Percentiles rank a stretch among this genome's conserved stretches.
phyloP scores from a whole-genome alignment of 2,797 vertebrate genomes.

The Serranus cabrilla region DNA sequence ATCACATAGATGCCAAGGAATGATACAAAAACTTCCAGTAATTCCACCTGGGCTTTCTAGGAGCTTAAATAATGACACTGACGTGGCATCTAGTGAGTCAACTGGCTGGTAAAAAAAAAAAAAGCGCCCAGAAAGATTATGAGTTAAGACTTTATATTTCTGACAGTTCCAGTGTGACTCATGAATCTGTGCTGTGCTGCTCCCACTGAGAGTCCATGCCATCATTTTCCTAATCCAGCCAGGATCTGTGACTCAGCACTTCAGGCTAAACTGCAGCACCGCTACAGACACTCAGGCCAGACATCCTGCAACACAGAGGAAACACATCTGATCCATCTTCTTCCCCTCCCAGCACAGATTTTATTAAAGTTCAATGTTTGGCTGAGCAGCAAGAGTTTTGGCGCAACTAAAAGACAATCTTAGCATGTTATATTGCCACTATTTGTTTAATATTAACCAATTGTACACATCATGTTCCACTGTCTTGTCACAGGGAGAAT shows the following conservation, averaged over 20 bases:
- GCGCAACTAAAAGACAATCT: background rate
- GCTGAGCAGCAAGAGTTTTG: background rate
- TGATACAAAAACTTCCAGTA: background rate
- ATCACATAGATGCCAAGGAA: background rate
- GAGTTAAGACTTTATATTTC: conserved; percentile 14
- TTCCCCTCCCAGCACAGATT: background rate
- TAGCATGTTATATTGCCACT: background rate
- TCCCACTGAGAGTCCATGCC: conserved; percentile 31
- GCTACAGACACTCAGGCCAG: background rate
- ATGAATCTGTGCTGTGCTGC: conserved; percentile 18
- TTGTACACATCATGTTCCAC: background rate
- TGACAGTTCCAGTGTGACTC: conserved; percentile 39
- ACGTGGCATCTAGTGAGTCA: conserved; percentile 39
- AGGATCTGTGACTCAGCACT: conserved; percentile 59
- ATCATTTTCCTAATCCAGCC: conserved; percentile 41
- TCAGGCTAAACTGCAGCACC: conserved; percentile 6
- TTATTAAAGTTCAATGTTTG: background rate
- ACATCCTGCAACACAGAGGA: conserved; percentile 2
- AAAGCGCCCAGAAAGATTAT: background rate
- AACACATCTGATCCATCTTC: background rate
- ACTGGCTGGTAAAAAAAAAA: background rate
- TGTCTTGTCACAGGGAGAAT: background rate
- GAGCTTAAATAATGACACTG: conserved; percentile 10
- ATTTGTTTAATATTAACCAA: background rate
- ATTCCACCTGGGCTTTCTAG: background rate